These are phyloP conservation scores for Drosophila seguyi DNA, from an alignment of 1,140 invertebrate genomes.

Conservation along the genomic window DNA sequence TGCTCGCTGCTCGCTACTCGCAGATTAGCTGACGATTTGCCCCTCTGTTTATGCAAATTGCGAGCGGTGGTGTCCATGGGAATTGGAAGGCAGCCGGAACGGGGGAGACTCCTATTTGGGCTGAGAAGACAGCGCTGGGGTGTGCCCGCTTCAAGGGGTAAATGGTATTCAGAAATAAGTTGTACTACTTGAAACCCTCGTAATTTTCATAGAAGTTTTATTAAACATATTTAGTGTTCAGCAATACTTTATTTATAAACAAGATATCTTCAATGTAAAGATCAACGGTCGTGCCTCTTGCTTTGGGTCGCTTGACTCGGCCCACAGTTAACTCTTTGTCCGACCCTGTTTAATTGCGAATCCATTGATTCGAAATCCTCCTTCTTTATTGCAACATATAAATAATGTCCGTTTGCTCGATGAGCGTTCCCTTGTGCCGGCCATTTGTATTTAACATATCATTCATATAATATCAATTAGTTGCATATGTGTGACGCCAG, in stretches of 20 bases:
- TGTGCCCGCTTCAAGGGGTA: neutral
- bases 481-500: slow-evolving; percentile 64
- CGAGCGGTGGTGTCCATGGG: neutral
- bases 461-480: slow-evolving; percentile 83
- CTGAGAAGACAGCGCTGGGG: neutral
- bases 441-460: slow-evolving; percentile 79
- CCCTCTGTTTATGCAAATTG: slow-evolving; percentile 40
- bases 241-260: neutral
- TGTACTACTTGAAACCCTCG: neutral
- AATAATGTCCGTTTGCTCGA: slow-evolving; percentile 53
- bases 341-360: slow-evolving; percentile 47
- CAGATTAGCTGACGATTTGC: slow-evolving; percentile 41
- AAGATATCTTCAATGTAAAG: neutral
- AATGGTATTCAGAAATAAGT: neutral
- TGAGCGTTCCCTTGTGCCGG: slow-evolving; percentile 38
- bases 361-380: slow-evolving; percentile 35
- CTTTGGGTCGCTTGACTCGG: neutral
- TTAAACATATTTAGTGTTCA: neutral
- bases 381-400: slow-evolving; percentile 48
- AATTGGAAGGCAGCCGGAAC: neutral
- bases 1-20: slow-evolving; percentile 2
- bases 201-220: neutral
- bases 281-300: too few relatives aligned
- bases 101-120: neutral
- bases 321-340: slow-evolving; percentile 13